Percentiles rank a stretch among this genome's conserved stretches.
Conservation (phyloP, 2,888 invertebrate species). For the Neoitamus cyanurus region DNA sequence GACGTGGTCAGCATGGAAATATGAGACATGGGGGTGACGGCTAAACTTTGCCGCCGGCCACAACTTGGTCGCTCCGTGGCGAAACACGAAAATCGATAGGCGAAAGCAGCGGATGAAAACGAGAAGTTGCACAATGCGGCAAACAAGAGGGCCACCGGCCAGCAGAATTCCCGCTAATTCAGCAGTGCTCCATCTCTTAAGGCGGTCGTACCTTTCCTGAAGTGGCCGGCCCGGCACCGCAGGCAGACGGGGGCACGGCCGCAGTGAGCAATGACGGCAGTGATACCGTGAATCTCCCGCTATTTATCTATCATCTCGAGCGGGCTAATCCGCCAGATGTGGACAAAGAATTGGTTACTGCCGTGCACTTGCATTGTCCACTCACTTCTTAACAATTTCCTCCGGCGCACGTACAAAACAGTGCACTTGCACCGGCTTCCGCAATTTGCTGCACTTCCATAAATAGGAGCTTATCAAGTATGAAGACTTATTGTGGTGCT, state of each 20-base stretch:
- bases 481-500: neutral
- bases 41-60: neutral
- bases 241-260: too few relatives aligned
- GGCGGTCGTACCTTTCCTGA: neutral
- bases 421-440: constrained; percentile 24
- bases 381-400: constrained; percentile 34
- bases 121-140: neutral
- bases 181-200: neutral
- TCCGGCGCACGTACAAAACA: neutral
- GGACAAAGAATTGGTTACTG: constrained; percentile 14
- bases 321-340: neutral
- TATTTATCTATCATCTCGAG: constrained; percentile 30
- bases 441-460: constrained; percentile 41
- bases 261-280: neutral
- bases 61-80: neutral
- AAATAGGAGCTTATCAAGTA: constrained; percentile 37
- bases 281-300: neutral
- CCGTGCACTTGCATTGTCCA: constrained; percentile 6
- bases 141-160: neutral
- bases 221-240: neutral
- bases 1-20: neutral
- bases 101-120: neutral
- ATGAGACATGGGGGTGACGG: neutral
- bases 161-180: constrained; percentile 15
- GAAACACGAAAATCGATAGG: neutral